A percentile compares a stretch with the other conserved stretches of the same genome.
Conservation (phyloP, 2,113 vertebrate genomes). For the Chrysemys picta region DNA sequence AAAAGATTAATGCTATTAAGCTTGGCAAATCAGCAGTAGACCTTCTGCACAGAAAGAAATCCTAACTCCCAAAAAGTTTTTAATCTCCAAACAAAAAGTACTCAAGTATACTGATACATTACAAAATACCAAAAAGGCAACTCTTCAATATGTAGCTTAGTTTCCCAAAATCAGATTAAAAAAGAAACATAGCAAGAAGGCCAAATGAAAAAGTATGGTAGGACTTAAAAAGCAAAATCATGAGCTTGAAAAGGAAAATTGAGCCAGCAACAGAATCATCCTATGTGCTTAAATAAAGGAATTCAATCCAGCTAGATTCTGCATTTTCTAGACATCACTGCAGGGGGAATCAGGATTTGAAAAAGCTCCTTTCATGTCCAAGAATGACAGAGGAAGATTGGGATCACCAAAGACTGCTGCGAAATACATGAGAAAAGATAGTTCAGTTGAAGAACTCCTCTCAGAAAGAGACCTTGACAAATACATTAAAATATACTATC, state of each 20-base stretch:
- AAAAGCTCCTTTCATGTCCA: not conserved
- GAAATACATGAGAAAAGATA: not conserved
- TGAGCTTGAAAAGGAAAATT: not conserved
- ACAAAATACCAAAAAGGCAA: not conserved
- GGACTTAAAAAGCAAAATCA: not conserved
- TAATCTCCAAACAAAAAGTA: not conserved
- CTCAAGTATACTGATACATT: not conserved
- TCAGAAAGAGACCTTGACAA: not conserved
- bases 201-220: not conserved
- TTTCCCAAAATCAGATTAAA: slow-evolving; percentile 14
- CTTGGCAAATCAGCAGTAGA: not conserved
- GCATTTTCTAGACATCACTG: not conserved
- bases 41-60: not conserved
- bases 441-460: not conserved
- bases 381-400: not conserved
- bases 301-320: not conserved
- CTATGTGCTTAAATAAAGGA: not conserved
- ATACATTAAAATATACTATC: not conserved
- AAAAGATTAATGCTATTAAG: not conserved
- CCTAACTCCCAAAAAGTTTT: not conserved
- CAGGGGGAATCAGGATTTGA: not conserved
- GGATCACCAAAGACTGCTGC: not conserved
- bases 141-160: not conserved
- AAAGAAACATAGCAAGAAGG: not conserved
- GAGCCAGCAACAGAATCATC: not conserved